Conservation (phyloP, 2,113 vertebrate genomes). For the Plestiodon gilberti region DNA sequence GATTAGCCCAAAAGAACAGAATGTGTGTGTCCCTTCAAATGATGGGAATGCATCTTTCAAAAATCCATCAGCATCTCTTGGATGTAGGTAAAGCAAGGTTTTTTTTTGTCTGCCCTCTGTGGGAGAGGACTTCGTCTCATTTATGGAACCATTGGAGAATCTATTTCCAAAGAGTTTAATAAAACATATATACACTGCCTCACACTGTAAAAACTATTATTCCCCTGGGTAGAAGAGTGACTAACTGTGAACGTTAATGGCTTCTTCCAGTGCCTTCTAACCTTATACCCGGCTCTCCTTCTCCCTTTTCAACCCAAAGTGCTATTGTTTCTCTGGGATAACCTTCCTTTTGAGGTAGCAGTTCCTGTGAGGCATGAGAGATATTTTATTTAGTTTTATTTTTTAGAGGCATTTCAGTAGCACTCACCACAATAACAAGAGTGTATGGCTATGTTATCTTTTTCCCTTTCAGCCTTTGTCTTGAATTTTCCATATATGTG, state of each 20-base stretch:
- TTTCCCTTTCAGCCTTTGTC: not conserved
- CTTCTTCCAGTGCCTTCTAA: slow-evolving; percentile 59
- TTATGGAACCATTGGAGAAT: slow-evolving; percentile 68
- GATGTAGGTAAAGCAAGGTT: slow-evolving; percentile 55
- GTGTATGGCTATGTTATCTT: not conserved
- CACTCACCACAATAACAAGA: not conserved
- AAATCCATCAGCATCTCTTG: slow-evolving; percentile 46
- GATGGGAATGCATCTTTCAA: slow-evolving; percentile 30
- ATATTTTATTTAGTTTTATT: slow-evolving; percentile 73
- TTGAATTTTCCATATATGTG: not conserved
- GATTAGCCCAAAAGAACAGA: not conserved
- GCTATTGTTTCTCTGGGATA: slow-evolving; percentile 59
- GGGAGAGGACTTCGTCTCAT: slow-evolving; percentile 57
- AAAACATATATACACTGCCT: slow-evolving; percentile 66
- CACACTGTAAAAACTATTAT: slow-evolving; percentile 65
- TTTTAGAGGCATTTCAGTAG: slow-evolving; percentile 28
- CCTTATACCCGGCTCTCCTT: slow-evolving; percentile 58
- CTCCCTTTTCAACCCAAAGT: slow-evolving; percentile 58
- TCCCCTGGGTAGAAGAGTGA: slow-evolving; percentile 61
- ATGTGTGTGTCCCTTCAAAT: slow-evolving; percentile 40
- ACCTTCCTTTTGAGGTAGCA: slow-evolving; percentile 45
- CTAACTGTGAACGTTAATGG: slow-evolving; percentile 62
- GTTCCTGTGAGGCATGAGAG: slow-evolving; percentile 29
- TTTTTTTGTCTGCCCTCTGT: slow-evolving; percentile 39
- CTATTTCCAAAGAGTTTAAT: slow-evolving; percentile 71